Conservation (phyloP, 2,888 invertebrate species). For the Incurvaria masculella region DNA sequence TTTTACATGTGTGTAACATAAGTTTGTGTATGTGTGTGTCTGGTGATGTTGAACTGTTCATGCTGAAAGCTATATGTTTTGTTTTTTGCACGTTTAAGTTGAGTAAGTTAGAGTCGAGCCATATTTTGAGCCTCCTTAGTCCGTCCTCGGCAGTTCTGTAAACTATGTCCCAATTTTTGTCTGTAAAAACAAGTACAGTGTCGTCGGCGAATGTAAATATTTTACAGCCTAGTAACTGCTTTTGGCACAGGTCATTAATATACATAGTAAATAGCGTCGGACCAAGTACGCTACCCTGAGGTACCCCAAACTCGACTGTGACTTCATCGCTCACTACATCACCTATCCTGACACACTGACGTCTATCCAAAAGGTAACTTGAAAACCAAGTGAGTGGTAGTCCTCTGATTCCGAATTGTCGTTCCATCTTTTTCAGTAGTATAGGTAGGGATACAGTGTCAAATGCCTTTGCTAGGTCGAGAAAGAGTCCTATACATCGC, state of each 20-base stretch:
- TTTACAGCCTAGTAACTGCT: background rate
- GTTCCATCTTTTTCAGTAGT: background rate
- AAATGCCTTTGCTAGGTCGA: slow-evolving; percentile 2
- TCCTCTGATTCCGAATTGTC: background rate
- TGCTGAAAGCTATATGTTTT: background rate
- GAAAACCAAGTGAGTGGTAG: background rate
- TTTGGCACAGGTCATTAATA: background rate
- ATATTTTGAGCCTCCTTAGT: background rate
- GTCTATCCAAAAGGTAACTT: background rate
- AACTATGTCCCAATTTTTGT: background rate
- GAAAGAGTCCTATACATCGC: background rate
- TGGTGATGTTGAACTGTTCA: background rate
- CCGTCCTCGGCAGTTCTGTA: background rate
- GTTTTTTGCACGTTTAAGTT: background rate
- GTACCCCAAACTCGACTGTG: background rate
- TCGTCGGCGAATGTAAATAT: background rate
- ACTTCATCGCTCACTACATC: background rate
- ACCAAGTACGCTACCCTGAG: background rate
- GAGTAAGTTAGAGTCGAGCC: background rate
- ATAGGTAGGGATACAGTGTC: background rate
- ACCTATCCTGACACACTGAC: background rate
- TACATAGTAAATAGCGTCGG: background rate
- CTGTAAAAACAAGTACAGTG: background rate
- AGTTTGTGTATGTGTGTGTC: background rate
- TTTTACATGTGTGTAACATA: background rate